phyloP scores from a whole-genome alignment of 1,140 invertebrate species.

The Trichonephila clavata region DNA sequence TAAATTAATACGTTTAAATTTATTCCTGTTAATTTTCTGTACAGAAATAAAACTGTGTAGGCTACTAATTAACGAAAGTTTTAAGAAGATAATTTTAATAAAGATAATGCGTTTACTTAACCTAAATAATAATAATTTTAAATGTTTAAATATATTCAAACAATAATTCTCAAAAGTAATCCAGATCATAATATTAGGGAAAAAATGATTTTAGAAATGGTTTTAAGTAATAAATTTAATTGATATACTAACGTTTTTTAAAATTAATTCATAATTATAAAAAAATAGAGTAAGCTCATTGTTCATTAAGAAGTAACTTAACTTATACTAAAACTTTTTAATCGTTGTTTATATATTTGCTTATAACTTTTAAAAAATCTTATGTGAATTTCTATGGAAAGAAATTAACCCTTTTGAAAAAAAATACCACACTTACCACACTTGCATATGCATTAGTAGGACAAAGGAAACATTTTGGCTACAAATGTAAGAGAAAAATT shows the following conservation, averaged over 20 bases:
- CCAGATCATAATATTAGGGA: not conserved
- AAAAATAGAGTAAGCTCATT: not conserved
- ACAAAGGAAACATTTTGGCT: conserved; percentile 39
- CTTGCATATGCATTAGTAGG: not conserved
- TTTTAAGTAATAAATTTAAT: not conserved
- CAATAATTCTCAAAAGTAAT: not conserved
- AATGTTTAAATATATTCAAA: not conserved
- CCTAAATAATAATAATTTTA: not conserved
- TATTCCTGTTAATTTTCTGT: no score
- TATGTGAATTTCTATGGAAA: no score
- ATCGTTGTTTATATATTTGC: no score
- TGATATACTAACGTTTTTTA: no score
- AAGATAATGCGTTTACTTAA: no score
- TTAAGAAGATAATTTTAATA: no score
- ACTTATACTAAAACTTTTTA: no score
- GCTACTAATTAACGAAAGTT: no score
- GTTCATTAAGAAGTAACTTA: not conserved
- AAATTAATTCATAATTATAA: not conserved
- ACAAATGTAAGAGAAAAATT: not conserved
- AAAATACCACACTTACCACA: not conserved
- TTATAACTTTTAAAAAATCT: no score
- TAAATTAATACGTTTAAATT: no score
- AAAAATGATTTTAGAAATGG: not conserved
- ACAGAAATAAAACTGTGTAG: no score
- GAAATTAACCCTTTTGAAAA: not conserved